These are phyloP conservation scores for Sesamia inferens DNA, from an alignment of 2,888 invertebrate genomes.

Conservation along the genomic window DNA sequence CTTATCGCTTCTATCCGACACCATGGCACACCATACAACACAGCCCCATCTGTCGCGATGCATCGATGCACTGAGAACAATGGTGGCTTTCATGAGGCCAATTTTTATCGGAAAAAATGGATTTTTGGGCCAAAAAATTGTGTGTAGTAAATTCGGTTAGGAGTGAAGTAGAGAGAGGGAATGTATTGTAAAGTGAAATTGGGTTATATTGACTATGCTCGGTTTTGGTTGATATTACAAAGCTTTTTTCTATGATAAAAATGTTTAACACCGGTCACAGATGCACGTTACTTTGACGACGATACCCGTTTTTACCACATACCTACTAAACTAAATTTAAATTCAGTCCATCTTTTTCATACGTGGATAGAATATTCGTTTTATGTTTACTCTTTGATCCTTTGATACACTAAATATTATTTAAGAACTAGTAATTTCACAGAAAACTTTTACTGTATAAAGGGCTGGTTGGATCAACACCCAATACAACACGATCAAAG, in stretches of 20 bases:
- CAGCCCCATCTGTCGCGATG: constrained; percentile 80
- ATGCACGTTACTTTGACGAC: too few species aligned
- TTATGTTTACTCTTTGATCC: neutral
- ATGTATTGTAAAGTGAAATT: constrained; percentile 32
- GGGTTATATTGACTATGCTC: constrained; percentile 21
- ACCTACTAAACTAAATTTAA: too few species aligned
- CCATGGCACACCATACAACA: constrained; percentile 49
- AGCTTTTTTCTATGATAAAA: neutral
- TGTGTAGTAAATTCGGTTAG: constrained; percentile 67
- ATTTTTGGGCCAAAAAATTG: constrained; percentile 75
- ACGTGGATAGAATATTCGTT: neutral
- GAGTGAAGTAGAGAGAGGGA: constrained; percentile 29
- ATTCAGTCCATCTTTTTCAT: too few species aligned
- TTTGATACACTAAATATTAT: neutral
- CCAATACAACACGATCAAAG: neutral
- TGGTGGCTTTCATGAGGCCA: constrained; percentile 77
- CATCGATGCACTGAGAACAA: constrained; percentile 81
- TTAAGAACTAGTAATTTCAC: neutral
- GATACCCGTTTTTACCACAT: too few species aligned
- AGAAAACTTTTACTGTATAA: neutral
- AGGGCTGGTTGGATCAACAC: neutral
- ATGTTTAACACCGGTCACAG: neutral
- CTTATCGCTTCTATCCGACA: constrained; percentile 76
- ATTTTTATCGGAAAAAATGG: constrained; percentile 78
- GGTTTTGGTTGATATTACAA: constrained; percentile 17